Percentiles rank a stretch among this genome's conserved stretches.
Conservation (phyloP, 1,140 invertebrate genomes). For the Anastatus disparis region DNA sequence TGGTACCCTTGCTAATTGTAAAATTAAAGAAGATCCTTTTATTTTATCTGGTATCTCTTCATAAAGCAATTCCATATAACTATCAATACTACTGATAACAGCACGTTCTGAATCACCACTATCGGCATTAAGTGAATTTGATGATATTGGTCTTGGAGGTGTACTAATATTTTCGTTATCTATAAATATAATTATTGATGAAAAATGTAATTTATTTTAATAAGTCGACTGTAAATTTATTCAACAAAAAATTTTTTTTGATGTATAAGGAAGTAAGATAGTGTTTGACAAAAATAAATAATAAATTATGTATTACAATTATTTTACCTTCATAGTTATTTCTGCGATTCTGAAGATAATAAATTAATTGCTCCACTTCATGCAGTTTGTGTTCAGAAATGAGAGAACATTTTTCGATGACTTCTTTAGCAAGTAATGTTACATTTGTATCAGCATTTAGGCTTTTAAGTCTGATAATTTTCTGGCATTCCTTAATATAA, state of each 20-base stretch:
- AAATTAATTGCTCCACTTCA: constrained; percentile 92
- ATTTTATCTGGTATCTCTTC: constrained; percentile 95
- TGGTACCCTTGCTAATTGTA: constrained; percentile 90
- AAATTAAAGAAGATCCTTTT: constrained; percentile 89
- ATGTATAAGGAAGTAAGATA: neutral
- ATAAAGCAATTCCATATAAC: constrained; percentile 96
- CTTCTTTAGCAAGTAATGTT: constrained; percentile 82
- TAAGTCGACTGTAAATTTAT: neutral
- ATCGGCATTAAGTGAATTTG: constrained; percentile 54
- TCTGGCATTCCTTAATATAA: constrained; percentile 75
- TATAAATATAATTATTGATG: constrained; percentile 38
- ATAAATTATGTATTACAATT: neutral
- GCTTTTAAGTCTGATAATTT: constrained; percentile 87
- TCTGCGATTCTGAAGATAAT: constrained; percentile 89
- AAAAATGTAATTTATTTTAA: neutral
- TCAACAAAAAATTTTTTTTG: neutral
- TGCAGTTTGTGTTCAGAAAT: constrained; percentile 86
- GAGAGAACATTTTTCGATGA: constrained; percentile 88
- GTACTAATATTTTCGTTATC: constrained; percentile 52
- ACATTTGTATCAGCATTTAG: constrained; percentile 85
- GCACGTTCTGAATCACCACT: constrained; percentile 66
- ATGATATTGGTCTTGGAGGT: constrained; percentile 58
- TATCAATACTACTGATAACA: constrained; percentile 86
- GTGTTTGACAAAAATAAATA: constrained; percentile 11
- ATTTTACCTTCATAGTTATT: constrained; percentile 61